These are phyloP conservation scores for Paragorgia papillata DNA, from an alignment of 92 coral and sea anemone species.

Conservation along the genomic window DNA sequence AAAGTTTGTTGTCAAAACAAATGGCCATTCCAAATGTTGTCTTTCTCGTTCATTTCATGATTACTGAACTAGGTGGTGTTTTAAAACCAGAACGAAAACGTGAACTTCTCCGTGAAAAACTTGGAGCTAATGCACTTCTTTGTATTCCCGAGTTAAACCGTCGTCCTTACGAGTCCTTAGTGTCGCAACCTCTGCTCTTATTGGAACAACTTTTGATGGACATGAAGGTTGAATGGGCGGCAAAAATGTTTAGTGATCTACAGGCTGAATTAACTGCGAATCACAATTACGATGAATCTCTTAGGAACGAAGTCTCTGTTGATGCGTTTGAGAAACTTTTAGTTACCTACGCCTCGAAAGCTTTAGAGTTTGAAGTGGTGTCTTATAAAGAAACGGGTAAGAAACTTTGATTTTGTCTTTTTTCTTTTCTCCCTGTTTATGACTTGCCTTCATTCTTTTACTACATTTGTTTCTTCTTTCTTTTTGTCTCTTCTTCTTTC, in stretches of 20 bases:
- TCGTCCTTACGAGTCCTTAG: constrained; percentile 80
- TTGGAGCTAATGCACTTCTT: constrained; percentile 91
- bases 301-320: constrained; percentile 72
- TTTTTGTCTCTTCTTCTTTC: background rate
- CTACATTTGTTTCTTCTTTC: background rate
- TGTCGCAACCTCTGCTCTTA: constrained; percentile 79
- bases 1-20: constrained; percentile 64
- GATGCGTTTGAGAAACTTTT: constrained; percentile 84
- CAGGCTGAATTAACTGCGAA: constrained; percentile 80
- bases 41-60: constrained; percentile 91
- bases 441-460: background rate
- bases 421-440: background rate
- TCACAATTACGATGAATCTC: constrained; percentile 62
- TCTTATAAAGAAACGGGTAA: constrained; percentile 64
- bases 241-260: constrained; percentile 74
- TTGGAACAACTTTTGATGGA: constrained; percentile 97
- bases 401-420: background rate
- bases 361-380: constrained; percentile 90
- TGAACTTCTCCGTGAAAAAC: constrained; percentile 78
- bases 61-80: constrained; percentile 69
- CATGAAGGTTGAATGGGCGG: constrained; percentile 99
- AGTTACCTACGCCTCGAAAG: constrained; percentile 78
- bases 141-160: constrained; percentile 86
- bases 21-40: constrained; percentile 16
- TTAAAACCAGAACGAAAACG: constrained; percentile 79